phyloP scores from a whole-genome alignment of 2,888 invertebrate species.

The Thymelicus lineola region DNA sequence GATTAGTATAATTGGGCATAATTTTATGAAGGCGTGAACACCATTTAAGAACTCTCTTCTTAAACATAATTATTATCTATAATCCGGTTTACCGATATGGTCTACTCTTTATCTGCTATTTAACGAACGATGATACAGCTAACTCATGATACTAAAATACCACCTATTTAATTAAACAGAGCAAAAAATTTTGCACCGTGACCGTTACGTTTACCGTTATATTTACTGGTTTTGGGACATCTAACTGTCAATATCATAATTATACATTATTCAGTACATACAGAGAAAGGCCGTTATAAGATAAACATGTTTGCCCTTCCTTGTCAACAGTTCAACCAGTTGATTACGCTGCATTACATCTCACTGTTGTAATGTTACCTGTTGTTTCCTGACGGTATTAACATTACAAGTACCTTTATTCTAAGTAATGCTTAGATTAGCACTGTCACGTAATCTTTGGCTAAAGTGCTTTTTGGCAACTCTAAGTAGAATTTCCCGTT shows the following conservation, averaged over 20 bases:
- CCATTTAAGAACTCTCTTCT: no score
- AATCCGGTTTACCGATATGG: no score
- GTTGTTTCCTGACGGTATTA: slow-evolving; percentile 35
- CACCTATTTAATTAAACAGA: no score
- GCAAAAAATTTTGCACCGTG: no score
- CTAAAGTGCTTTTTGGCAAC: slow-evolving; percentile 37
- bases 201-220: no score
- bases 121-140: no score
- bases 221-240: background rate
- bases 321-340: slow-evolving; percentile 47
- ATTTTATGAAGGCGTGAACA: no score
- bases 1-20: no score
- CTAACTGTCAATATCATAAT: background rate
- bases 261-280: slow-evolving; percentile 37
- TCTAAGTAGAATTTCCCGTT: slow-evolving; percentile 24
- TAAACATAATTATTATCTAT: no score
- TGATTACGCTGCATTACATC: slow-evolving; percentile 54
- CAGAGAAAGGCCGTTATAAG: slow-evolving; percentile 63
- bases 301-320: slow-evolving; percentile 49
- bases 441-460: slow-evolving; percentile 33
- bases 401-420: slow-evolving; percentile 22
- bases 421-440: slow-evolving; percentile 32
- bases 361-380: slow-evolving; percentile 33
- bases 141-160: no score
- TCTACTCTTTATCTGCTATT: no score